Base-by-base conservation (phyloP, 2,797 vertebrate genomes). In the Platalea minor region DNA sequence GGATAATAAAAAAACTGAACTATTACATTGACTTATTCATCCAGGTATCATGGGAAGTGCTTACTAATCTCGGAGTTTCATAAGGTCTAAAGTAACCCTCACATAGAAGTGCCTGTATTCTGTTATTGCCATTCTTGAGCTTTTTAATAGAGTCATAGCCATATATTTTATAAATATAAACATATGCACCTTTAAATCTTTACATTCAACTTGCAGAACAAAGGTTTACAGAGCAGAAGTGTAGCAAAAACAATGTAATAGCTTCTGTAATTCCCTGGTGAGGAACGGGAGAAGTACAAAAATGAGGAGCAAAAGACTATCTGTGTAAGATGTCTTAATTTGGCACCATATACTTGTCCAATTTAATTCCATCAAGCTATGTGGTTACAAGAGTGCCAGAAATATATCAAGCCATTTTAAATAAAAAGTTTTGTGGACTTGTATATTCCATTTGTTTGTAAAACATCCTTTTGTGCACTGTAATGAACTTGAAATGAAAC, bases 21-120 rank as follows among this genome's bases (percentile, higher is more conserved):
- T 94, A 72, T 79, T 91, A 84, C 33, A 54, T 86, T 91, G 84
- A 96, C 85, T 95, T 91, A 35, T 46, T 95, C 87, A 95, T 93
- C 77, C 88, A 96, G 94, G 91, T 94, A 87, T 95, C 91, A 86
- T 93, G 90, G 89, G 95, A 97, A 76, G 88, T 97, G 91, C 88
- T 97, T 96, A 97, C 87, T 96, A 86, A 96, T 29, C 82, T 91
- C 73, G 91, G 93, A 91, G 77, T 97, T 95, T 94, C 91, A 93
- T 97, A 94, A 92, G 78, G 88, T 95, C 82, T 97, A 97, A 97
- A 59, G 95, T 95, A 96, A 97, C 93, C 88, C 95, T 96, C 93
- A 92, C 95, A 97, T 96, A 97, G 96, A 98, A 98, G 98, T 98
- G 97, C 97, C 97, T 98, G 96, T 97, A 97, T 97, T 97, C 86